phyloP scores from a whole-genome alignment of 2,888 invertebrate species.

The Andrena trimmerana region DNA sequence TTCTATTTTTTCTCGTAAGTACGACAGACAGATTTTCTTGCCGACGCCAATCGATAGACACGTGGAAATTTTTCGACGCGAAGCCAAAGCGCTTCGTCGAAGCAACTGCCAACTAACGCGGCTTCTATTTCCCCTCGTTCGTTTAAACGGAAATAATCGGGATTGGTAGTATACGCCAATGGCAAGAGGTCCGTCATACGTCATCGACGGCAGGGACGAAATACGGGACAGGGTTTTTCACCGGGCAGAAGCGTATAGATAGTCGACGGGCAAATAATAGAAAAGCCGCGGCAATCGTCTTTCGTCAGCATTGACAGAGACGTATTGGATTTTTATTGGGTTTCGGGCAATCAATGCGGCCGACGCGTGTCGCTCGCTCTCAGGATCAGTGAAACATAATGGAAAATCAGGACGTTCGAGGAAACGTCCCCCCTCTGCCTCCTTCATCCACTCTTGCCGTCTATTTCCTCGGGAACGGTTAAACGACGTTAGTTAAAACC shows the following conservation, averaged over 20 bases:
- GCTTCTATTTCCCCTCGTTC: neutral
- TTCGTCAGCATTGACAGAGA: constrained; percentile 70
- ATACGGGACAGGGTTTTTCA: constrained; percentile 41
- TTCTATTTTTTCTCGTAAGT: neutral
- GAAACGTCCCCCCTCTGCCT: neutral
- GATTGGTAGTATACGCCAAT: constrained; percentile 43
- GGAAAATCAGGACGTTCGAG: constrained; percentile 35
- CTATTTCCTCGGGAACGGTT: neutral
- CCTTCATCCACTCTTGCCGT: neutral
- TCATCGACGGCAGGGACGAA: constrained; percentile 14
- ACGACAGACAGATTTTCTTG: neutral
- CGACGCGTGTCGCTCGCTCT: constrained; percentile 46
- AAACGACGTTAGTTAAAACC: neutral
- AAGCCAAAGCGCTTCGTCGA: neutral
- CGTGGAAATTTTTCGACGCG: neutral
- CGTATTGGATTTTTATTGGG: constrained; percentile 78
- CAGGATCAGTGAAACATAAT: constrained; percentile 47
- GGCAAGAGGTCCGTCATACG: constrained; percentile 33
- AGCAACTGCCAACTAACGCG: neutral
- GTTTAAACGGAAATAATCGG: constrained; percentile 7
- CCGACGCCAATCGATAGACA: neutral
- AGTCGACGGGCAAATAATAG: constrained; percentile 63
- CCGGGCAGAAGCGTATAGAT: constrained; percentile 11
- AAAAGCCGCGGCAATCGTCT: constrained; percentile 63
- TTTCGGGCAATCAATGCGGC: constrained; percentile 73